Evolutionary conservation across 2,113 vertebrate genomes (phyloP).

Genomic region (Oreochromis niloticus): DNA sequence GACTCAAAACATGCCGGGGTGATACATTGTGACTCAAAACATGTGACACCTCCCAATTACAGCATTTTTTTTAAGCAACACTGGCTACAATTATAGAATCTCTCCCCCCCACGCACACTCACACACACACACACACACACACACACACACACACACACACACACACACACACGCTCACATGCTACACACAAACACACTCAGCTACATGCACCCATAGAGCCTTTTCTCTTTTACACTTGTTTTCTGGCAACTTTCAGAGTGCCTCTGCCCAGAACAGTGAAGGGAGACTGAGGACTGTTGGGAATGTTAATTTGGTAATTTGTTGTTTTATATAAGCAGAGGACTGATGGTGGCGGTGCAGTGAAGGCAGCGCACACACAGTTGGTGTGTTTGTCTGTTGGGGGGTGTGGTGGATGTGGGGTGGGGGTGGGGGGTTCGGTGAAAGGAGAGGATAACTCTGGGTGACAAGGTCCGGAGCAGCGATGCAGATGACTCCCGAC

Average conservation of each 20-base stretch:
- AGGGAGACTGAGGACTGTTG: conserved; percentile 44
- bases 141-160: too few relatives aligned
- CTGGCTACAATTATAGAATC: background rate
- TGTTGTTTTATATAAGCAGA: conserved; percentile 63
- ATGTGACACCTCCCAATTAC: conserved; percentile 49
- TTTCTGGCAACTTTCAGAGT: conserved; percentile 40
- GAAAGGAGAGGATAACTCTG: conserved; percentile 24
- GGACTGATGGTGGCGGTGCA: conserved; percentile 10
- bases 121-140: background rate
- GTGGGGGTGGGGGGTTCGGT: background rate
- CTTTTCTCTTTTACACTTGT: conserved; percentile 38
- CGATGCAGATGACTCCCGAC: conserved; percentile 68
- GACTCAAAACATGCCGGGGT: conserved; percentile 37
- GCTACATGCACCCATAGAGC: background rate
- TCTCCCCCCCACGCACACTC: background rate
- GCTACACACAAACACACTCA: background rate
- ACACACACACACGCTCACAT: too few relatives aligned
- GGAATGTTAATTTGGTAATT: conserved; percentile 75
- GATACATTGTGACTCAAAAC: conserved; percentile 40
- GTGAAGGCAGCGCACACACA: background rate
- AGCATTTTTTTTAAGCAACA: background rate
- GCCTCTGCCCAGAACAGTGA: conserved; percentile 47
- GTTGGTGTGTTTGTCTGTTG: conserved; percentile 15
- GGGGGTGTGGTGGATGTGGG: background rate
- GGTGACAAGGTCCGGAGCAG: conserved; percentile 60